Evolutionary conservation across 2,113 vertebrate genomes (phyloP), one percentile per base, ranked within the genome.

Genomic region (Parus major): DNA sequence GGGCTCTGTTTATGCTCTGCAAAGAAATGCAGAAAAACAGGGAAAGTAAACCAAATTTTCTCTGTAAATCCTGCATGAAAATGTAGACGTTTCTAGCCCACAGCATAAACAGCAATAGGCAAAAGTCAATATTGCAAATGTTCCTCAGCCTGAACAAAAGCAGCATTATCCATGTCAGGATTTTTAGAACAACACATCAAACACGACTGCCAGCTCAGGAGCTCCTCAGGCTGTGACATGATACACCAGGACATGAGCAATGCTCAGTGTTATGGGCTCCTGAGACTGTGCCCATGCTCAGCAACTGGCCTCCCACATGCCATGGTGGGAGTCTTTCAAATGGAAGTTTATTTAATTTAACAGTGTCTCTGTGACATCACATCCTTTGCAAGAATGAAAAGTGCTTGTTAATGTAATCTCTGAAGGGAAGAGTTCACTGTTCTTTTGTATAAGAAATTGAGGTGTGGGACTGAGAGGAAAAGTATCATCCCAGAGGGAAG

Each of bases 231-330:
- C 24, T 27, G 60, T 22, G 86, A 50, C 18, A 11, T 1, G 69
- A 49, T 2, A 18, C 44, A 39, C 7, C 55, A 53, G 47, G 90
- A 70, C 2, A 0, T 5, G 46, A 69, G 61, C 76, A 44, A 27
- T 2, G 5, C 20, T 75, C 77, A 17, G 14, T 4, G 4, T 2
- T 7, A 4, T 0, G 12, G n/a, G 52, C 0, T 61, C 50, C 78
- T 59, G 39, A 69, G 41, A 27, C 68, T 2, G 2, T 14, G 44
- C 36, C 77, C 69, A 12, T 22, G 25, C 77, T 36, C 84, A 49
- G 90, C 84, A 78, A 13, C 17, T 7, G 0, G 22, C 28, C 55
- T 70, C 77, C 55, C 28, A 63, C 41, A 0, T 4, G 8, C 15
- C 50, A 18, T 3, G 20, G 31, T 19, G 41, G 15, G 55, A 73